Percentiles rank a stretch among this genome's conserved stretches.
phyloP scores from a whole-genome alignment of 2,888 invertebrate genomes.

The Orchestes rusci region DNA sequence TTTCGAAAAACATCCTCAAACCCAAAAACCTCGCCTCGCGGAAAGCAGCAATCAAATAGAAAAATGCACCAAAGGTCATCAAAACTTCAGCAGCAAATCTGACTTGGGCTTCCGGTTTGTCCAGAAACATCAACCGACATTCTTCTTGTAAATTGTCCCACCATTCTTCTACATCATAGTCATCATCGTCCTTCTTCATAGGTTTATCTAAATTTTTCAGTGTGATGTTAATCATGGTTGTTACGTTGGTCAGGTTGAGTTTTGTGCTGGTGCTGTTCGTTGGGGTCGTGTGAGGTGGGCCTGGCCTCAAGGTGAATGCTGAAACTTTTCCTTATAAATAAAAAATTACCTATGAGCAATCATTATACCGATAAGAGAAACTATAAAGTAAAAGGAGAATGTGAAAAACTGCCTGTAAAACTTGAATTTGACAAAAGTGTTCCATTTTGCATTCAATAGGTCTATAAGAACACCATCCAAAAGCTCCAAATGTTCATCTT shows the following conservation, averaged over 20 bases:
- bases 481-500: constrained; percentile 88
- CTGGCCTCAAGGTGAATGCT: constrained; percentile 87
- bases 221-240: constrained; percentile 13
- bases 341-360: too few relatives aligned
- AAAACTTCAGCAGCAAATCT: constrained; percentile 71
- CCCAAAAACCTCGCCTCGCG: constrained; percentile 88
- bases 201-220: too few relatives aligned
- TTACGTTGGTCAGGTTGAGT: constrained; percentile 24
- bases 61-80: constrained; percentile 73
- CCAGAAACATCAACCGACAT: constrained; percentile 62
- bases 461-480: constrained; percentile 93
- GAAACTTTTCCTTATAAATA: not conserved
- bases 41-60: constrained; percentile 77
- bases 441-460: constrained; percentile 94
- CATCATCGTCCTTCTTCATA: constrained; percentile 28
- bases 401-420: constrained; percentile 89
- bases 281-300: constrained; percentile 51
- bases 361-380: constrained; percentile 73
- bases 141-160: constrained; percentile 66
- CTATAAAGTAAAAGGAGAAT: constrained; percentile 84
- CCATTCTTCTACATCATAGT: constrained; percentile 57
- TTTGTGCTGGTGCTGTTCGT: constrained; percentile 27
- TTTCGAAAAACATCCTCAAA: constrained; percentile 89
- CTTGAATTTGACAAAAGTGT: constrained; percentile 89
- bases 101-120: constrained; percentile 53